Base-by-base conservation (phyloP, 2,797 vertebrate species). In the Coluber constrictor region DNA sequence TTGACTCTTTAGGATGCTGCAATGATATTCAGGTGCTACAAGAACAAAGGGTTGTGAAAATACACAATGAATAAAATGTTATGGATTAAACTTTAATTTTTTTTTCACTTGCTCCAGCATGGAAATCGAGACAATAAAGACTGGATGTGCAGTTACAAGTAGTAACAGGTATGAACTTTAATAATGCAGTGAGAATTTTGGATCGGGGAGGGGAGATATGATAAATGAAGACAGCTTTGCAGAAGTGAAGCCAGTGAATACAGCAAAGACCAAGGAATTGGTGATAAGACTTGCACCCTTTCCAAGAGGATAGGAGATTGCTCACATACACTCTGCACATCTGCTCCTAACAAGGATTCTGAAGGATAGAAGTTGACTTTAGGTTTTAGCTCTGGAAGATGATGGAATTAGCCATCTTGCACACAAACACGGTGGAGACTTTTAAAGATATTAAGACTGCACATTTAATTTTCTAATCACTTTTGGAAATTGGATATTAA, bases 1-100 rank as follows among this genome's bases (percentile, higher is more conserved):
- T 93, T 63, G 94, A 95, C 95, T 55, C 89, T 90, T 95, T 91
- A 93, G 95, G 93, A 93, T 94, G 92, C 27, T 70, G 89, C 51
- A 93, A 94, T 54, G 51, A 54, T 54, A 91, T 90, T 57, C 47
- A 66, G 89, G 20, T 91, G 90, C 93, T 93, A 61, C 47, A 74
- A 79, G 13, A 86, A 92, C 32, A 74, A 43, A 37, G 25, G 1
- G 10, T 37, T 83, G 20, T 25, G 15, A 88, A 88, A 57, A 18
- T 59, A 59, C 11, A 59, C n/a, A 88, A 83, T 47, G 37, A 83
- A 18, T 90, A 27, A 90, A 66, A 90, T 54, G 27, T 51, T 66
- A 51, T 63, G 27, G 43, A 63, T n/a, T 83, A 83, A 47, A 47
- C 37, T 43, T 47, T 47, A 11, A 79, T 1, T 47, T 83, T 25